phyloP scores from a whole-genome alignment of 2,888 invertebrate species.

The Brenthis hecate region DNA sequence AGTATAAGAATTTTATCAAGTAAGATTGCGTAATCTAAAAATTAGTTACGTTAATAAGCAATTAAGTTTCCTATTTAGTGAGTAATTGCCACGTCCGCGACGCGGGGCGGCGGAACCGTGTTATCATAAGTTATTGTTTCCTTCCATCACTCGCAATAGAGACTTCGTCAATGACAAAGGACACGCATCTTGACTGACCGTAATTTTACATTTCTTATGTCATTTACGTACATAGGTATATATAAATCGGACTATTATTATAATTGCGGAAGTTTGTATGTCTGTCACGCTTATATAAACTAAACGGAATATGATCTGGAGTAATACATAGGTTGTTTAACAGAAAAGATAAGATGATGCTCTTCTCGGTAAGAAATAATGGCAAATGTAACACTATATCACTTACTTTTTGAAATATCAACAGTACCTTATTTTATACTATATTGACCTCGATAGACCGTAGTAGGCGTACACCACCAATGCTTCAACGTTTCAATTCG shows the following conservation, averaged over 20 bases:
- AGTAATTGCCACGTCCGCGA: constrained; percentile 22
- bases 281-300: too few relatives aligned
- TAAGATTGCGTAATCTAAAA: constrained; percentile 7
- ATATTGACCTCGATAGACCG: constrained; percentile 35
- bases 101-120: constrained; percentile 3
- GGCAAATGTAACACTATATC: too few relatives aligned
- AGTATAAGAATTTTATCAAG: not conserved
- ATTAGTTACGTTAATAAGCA: constrained; percentile 17
- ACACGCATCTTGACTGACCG: constrained; percentile 1
- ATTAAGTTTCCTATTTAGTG: constrained; percentile 13
- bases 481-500: constrained; percentile 11
- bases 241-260: too few relatives aligned
- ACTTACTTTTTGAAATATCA: too few relatives aligned
- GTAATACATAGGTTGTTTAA: too few relatives aligned
- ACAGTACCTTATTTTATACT: constrained; percentile 16
- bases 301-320: too few relatives aligned
- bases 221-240: too few relatives aligned
- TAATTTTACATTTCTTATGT: not conserved
- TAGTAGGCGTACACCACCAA: constrained; percentile 23
- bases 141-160: constrained; percentile 5
- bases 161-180: constrained; percentile 13
- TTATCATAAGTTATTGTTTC: constrained; percentile 15
- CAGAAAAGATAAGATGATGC: too few relatives aligned
- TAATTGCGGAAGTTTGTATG: too few relatives aligned
- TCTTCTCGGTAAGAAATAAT: too few relatives aligned